Percentiles rank a stretch among this genome's conserved stretches.
Conservation (phyloP, 2,888 invertebrate genomes). For the Bimastos eiseni region DNA sequence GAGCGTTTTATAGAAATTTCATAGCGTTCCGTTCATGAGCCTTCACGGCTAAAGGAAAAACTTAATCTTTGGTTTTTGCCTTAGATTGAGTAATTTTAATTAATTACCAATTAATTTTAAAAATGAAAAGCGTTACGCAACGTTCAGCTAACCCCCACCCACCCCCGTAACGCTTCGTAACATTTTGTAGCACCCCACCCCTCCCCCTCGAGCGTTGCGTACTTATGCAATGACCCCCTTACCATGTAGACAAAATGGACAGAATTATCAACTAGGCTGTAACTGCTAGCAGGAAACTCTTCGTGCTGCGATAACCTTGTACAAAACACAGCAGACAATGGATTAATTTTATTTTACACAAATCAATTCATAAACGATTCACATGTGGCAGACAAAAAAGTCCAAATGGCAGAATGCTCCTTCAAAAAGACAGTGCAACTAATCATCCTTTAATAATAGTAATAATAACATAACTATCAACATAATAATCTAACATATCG, state of each 20-base stretch:
- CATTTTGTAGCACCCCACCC: too few species aligned
- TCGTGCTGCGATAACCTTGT: not conserved
- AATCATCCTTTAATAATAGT: conserved; percentile 7
- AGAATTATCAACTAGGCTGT: not conserved
- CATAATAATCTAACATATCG: conserved; percentile 13
- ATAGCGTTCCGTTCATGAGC: too few species aligned
- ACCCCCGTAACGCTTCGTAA: too few species aligned
- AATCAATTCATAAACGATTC: not conserved
- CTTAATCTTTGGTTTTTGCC: too few species aligned
- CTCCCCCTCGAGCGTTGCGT: too few species aligned
- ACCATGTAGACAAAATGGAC: not conserved
- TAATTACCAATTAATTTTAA: too few species aligned
- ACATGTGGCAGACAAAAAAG: conserved; percentile 9
- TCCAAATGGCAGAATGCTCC: not conserved
- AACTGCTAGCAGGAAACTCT: not conserved
- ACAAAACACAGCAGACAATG: not conserved
- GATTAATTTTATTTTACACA: conserved; percentile 13
- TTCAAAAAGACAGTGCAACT: not conserved
- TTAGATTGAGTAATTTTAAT: too few species aligned
- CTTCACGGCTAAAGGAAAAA: too few species aligned
- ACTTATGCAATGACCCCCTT: too few species aligned
- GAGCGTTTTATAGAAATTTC: too few species aligned
- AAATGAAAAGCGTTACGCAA: too few species aligned
- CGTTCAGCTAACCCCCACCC: too few species aligned
- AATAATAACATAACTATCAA: conserved; percentile 3